Conservation (phyloP, 1,140 invertebrate genomes). For the Epicauta chinensis region DNA sequence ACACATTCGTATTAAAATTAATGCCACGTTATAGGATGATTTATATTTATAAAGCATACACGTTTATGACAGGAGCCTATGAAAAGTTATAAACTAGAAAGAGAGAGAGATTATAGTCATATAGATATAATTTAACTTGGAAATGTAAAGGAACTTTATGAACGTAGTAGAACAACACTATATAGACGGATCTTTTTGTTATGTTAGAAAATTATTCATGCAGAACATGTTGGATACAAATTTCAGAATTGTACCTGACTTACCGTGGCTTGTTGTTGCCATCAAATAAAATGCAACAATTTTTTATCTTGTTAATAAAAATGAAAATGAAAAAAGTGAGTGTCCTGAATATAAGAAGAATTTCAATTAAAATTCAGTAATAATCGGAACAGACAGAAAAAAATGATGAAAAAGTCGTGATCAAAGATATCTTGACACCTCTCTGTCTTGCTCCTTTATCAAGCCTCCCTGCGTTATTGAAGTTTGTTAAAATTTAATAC, state of each 20-base stretch:
- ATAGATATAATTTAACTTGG: no score
- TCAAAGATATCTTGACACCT: constrained; percentile 17
- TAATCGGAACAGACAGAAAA: background rate
- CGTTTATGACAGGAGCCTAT: background rate
- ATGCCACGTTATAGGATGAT: constrained; percentile 5
- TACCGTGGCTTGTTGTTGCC: no score
- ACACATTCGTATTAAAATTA: constrained; percentile 5
- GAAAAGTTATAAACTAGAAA: no score
- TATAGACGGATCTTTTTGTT: background rate
- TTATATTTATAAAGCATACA: constrained; percentile 9
- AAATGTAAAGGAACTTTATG: background rate
- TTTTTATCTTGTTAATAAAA: no score
- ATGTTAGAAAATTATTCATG: constrained; percentile 6
- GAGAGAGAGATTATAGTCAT: no score
- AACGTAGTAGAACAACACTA: no score
- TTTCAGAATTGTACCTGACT: constrained; percentile 1
- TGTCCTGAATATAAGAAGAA: background rate
- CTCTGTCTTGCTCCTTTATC: background rate
- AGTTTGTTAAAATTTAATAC: constrained; percentile 19
- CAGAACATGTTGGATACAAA: constrained; percentile 3
- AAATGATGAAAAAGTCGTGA: background rate
- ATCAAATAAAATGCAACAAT: no score
- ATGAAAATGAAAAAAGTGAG: no score
- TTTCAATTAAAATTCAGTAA: constrained; percentile 19
- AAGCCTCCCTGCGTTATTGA: constrained; percentile 9